phyloP scores from a whole-genome alignment of 2,797 vertebrate genomes.

The Propithecus deckenii region DNA sequence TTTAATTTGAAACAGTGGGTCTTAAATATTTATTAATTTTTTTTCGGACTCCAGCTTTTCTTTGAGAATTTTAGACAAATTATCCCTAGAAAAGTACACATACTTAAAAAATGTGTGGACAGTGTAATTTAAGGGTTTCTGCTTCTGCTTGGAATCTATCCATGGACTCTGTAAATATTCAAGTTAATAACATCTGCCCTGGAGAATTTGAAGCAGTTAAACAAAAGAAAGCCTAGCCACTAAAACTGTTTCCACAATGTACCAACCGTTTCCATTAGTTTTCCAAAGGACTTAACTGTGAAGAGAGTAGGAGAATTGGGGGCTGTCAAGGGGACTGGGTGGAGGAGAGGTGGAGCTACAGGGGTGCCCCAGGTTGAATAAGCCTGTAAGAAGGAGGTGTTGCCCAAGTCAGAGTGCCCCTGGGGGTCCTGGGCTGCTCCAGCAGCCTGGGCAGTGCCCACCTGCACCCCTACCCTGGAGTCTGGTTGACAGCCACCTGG shows the following conservation, averaged over 20 bases:
- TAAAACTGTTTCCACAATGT: background rate
- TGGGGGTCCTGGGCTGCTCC: background rate
- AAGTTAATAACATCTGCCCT: background rate
- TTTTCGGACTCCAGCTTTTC: background rate
- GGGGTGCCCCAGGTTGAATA: background rate
- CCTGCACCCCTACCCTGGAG: background rate
- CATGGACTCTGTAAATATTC: background rate
- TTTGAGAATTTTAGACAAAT: background rate
- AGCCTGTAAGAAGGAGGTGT: fast-evolving
- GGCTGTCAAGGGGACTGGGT: background rate
- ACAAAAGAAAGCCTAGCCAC: background rate
- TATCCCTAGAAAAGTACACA: background rate
- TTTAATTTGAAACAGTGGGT: background rate
- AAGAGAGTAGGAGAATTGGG: background rate
- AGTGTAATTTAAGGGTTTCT: background rate
- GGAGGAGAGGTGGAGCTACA: background rate
- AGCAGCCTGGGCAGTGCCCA: fast-evolving
- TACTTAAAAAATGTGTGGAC: background rate
- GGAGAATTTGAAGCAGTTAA: background rate
- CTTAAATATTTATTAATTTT: background rate
- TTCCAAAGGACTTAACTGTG: background rate
- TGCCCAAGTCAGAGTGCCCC: too few species aligned
- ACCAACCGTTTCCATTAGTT: background rate
- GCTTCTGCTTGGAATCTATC: background rate
- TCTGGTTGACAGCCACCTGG: background rate